Conservation (phyloP, 2,888 invertebrate species). For the Dioctria linearis region DNA sequence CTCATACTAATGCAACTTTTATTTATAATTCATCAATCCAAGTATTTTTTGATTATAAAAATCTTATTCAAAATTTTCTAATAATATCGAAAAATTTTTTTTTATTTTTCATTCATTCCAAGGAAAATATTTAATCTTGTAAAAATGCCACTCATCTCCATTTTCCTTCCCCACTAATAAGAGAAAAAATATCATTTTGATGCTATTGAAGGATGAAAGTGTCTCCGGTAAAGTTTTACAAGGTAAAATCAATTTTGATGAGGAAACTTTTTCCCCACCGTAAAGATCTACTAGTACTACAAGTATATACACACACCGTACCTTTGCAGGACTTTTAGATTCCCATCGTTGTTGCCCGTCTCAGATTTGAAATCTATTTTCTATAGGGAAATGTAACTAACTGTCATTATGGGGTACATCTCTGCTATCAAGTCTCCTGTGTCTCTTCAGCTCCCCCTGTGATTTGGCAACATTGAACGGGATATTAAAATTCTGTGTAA, state of each 20-base stretch:
- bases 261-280: conserved; percentile 26
- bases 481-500: conserved; percentile 33
- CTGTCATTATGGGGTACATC: conserved; percentile 20
- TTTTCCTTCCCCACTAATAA: too few relatives aligned
- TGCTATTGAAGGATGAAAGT: conserved; percentile 6
- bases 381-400: conserved; percentile 14
- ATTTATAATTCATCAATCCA: too few relatives aligned
- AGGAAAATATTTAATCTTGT: too few relatives aligned
- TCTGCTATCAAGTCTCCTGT: neutral
- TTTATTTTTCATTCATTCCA: too few relatives aligned
- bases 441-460: neutral
- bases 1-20: too few relatives aligned
- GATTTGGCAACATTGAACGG: neutral
- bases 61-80: too few relatives aligned
- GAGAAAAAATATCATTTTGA: conserved; percentile 13
- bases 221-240: conserved; percentile 29
- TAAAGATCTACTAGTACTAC: neutral
- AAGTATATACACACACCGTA: neutral
- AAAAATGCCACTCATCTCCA: too few relatives aligned
- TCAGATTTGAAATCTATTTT: neutral
- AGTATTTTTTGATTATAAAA: too few relatives aligned
- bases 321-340: neutral
- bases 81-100: too few relatives aligned
- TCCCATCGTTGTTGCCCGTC: neutral
- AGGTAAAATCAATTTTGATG: conserved; percentile 42